Evolutionary conservation across 2,797 vertebrate genomes (phyloP).

Genomic region (Karalla daura): DNA sequence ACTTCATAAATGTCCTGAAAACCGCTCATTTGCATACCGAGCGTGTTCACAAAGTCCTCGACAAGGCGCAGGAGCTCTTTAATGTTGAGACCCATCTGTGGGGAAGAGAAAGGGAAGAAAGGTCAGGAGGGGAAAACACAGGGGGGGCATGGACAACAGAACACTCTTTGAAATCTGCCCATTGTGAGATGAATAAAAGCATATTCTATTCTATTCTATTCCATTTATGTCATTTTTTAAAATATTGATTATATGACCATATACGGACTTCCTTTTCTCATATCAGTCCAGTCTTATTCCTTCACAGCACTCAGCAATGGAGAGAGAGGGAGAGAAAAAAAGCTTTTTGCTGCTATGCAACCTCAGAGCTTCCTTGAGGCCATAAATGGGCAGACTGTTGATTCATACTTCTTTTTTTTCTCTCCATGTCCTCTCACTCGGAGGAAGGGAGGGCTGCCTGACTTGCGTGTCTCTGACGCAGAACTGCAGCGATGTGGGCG

Average conservation of each 20-base stretch:
- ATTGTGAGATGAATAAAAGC: no score
- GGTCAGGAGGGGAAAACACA: slow-evolving; percentile 25
- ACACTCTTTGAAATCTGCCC: no score
- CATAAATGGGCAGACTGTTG: slow-evolving; percentile 81
- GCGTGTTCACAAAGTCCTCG: slow-evolving; percentile 95
- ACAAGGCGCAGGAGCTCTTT: slow-evolving; percentile 92
- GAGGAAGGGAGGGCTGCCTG: slow-evolving; percentile 68
- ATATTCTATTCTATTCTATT: no score
- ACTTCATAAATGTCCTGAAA: slow-evolving; percentile 97
- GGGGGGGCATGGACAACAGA: not conserved
- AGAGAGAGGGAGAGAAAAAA: slow-evolving; percentile 17
- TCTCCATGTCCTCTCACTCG: slow-evolving; percentile 53
- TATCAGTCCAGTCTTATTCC: slow-evolving; percentile 30
- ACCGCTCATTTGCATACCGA: slow-evolving; percentile 96
- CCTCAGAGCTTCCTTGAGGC: slow-evolving; percentile 70
- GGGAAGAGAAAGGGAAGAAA: slow-evolving; percentile 7
- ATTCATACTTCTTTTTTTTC: slow-evolving; percentile 69
- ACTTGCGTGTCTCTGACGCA: slow-evolving; percentile 84
- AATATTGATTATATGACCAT: not conserved
- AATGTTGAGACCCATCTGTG: slow-evolving; percentile 91
- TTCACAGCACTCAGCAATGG: slow-evolving; percentile 19
- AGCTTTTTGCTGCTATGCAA: slow-evolving; percentile 76
- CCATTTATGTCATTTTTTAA: no score
- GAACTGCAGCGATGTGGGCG: slow-evolving; percentile 79
- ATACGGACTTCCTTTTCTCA: slow-evolving; percentile 13